Conservation (phyloP, 2,888 invertebrate species). For the Hemistola chrysoprasaria region DNA sequence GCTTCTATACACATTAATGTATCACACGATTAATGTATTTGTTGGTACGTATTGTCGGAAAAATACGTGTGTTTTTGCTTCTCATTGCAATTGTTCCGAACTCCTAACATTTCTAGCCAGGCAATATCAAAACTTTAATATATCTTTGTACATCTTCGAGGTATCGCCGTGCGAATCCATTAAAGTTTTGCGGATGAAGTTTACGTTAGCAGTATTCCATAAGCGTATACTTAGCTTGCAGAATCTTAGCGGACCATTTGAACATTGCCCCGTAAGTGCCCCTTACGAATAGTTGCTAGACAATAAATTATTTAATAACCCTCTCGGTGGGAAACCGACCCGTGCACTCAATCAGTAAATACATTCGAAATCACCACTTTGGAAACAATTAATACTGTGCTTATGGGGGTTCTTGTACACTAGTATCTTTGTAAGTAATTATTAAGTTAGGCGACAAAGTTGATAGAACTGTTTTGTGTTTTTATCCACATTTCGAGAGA, state of each 20-base stretch:
- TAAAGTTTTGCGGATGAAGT: conserved; percentile 62
- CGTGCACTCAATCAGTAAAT: conserved; percentile 72
- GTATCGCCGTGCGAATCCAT: conserved; percentile 55
- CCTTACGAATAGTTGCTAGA: conserved; percentile 69
- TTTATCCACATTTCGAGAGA: too few relatives aligned
- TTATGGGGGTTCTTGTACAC: conserved; percentile 31
- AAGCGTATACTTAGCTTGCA: conserved; percentile 55
- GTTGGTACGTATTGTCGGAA: too few relatives aligned
- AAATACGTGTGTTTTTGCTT: too few relatives aligned
- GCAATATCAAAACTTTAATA: conserved; percentile 30
- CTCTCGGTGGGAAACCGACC: conserved; percentile 58
- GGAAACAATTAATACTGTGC: conserved; percentile 70
- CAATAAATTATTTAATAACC: conserved; percentile 81
- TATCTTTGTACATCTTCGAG: conserved; percentile 39
- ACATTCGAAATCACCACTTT: conserved; percentile 70
- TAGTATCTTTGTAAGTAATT: too few relatives aligned
- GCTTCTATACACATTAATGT: conserved; percentile 9
- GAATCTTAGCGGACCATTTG: conserved; percentile 66
- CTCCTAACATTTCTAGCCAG: too few relatives aligned
- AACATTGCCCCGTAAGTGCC: conserved; percentile 59
- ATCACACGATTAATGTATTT: too few relatives aligned
- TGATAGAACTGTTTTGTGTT: too few relatives aligned
- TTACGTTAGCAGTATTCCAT: conserved; percentile 60
- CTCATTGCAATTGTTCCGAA: too few relatives aligned
- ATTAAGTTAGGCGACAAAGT: too few relatives aligned